Percentiles rank a stretch among this genome's conserved stretches.
Conservation (phyloP, 2,888 invertebrate species). For the Synanthedon tipuliformis region DNA sequence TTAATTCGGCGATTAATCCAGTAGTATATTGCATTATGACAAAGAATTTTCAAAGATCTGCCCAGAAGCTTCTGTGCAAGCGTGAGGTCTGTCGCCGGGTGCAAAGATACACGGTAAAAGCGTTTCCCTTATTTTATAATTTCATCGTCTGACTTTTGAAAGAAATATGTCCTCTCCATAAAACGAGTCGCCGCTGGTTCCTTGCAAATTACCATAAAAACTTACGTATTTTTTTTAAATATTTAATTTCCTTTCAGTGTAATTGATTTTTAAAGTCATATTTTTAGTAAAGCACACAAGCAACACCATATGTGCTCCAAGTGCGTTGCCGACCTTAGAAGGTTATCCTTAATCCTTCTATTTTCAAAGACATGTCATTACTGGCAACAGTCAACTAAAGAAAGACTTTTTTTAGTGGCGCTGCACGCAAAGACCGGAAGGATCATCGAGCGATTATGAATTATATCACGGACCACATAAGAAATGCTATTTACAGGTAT, state of each 20-base stretch:
- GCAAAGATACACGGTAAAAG: background rate
- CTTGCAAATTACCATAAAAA: background rate
- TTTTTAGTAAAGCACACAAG: too few species aligned
- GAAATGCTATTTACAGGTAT: slow-evolving; percentile 58
- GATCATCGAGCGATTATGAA: slow-evolving; percentile 62
- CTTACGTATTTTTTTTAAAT: slow-evolving; percentile 12
- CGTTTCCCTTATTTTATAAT: too few species aligned
- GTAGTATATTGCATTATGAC: slow-evolving; percentile 82
- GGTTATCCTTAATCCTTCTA: too few species aligned
- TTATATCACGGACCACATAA: slow-evolving; percentile 62
- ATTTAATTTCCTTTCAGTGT: too few species aligned
- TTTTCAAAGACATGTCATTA: too few species aligned
- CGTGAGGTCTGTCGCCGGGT: background rate
- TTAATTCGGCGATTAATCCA: slow-evolving; percentile 82
- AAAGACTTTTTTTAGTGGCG: slow-evolving; percentile 34
- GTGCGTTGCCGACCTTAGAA: too few species aligned
- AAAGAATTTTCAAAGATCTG: slow-evolving; percentile 76
- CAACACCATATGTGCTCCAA: too few species aligned
- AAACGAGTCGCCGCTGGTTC: too few species aligned
- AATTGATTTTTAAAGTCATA: too few species aligned
- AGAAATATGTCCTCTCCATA: too few species aligned
- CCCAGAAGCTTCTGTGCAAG: slow-evolving; percentile 72
- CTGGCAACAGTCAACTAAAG: background rate
- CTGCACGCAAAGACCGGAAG: slow-evolving; percentile 52
- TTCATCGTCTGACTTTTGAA: too few species aligned